Evolutionary conservation across 2,113 vertebrate species (phyloP).

Genomic region (Ranitomeya imitator): DNA sequence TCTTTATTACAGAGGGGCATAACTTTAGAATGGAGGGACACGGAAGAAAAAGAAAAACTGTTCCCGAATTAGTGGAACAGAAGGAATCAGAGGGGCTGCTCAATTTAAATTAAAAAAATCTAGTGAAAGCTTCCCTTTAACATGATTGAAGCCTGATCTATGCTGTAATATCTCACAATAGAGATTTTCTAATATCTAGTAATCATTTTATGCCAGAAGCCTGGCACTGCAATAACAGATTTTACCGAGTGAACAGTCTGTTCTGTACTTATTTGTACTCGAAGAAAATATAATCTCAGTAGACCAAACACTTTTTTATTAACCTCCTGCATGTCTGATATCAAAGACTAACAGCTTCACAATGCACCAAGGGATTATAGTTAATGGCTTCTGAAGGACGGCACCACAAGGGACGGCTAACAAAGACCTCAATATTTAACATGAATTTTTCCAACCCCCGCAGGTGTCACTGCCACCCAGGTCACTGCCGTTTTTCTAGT

Average conservation of each 20-base stretch:
- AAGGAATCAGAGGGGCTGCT: no score
- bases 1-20: no score
- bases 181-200: slow-evolving; percentile 21
- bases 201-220: slow-evolving; percentile 3
- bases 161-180: background rate
- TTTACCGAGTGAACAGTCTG: slow-evolving; percentile 5
- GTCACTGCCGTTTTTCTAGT: background rate
- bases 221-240: slow-evolving; percentile 5
- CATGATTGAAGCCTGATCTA: background rate
- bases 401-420: slow-evolving; percentile 10
- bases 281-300: slow-evolving; percentile 40
- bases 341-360: slow-evolving; percentile 35
- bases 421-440: background rate
- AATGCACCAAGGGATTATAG: slow-evolving; percentile 18
- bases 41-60: no score
- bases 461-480: background rate
- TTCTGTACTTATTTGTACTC: slow-evolving; percentile 32
- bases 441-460: slow-evolving; percentile 6
- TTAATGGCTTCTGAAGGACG: slow-evolving; percentile 10
- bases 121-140: no score
- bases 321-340: slow-evolving; percentile 36
- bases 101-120: no score
- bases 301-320: slow-evolving; percentile 39
- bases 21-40: no score
- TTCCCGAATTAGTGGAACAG: no score